Conservation (phyloP, 1,140 invertebrate genomes). For the Temnothorax nylanderi region DNA sequence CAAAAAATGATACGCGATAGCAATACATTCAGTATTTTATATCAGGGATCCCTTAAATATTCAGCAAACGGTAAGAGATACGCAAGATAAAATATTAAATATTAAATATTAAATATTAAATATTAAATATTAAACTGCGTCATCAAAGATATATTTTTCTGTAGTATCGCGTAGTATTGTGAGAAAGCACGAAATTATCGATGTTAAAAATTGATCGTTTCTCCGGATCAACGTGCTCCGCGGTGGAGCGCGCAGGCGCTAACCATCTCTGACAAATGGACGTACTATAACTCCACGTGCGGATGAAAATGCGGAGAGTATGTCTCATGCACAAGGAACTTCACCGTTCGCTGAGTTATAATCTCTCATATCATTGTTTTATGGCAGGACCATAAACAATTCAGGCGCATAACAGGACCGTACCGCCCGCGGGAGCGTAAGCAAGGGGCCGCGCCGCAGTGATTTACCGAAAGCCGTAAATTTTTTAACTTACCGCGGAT, state of each 20-base stretch:
- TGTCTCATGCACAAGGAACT: slow-evolving; percentile 67
- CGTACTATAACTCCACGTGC: slow-evolving; percentile 53
- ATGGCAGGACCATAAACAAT: slow-evolving; percentile 80
- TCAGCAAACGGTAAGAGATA: not conserved
- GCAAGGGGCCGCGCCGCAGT: slow-evolving; percentile 55
- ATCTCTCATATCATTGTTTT: slow-evolving; percentile 80
- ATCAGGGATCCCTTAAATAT: not conserved
- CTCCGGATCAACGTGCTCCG: not conserved
- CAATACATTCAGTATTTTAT: not conserved
- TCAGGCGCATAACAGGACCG: slow-evolving; percentile 64
- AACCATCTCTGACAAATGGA: slow-evolving; percentile 59
- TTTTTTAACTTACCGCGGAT: slow-evolving; percentile 82
- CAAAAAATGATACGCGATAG: not conserved
- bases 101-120: slow-evolving; percentile 17
- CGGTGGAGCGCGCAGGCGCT: not conserved
- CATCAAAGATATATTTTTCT: not conserved
- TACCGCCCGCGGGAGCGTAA: slow-evolving; percentile 58
- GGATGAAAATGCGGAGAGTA: slow-evolving; percentile 56
- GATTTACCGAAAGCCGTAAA: slow-evolving; percentile 82
- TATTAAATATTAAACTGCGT: not conserved
- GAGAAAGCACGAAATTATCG: not conserved
- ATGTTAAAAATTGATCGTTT: slow-evolving; percentile 25
- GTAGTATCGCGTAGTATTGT: too few species aligned
- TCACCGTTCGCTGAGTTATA: slow-evolving; percentile 72
- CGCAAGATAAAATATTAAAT: slow-evolving; percentile 26